Evolutionary conservation across 2,888 invertebrate genomes (phyloP).

Genomic region (Unio pictorum): DNA sequence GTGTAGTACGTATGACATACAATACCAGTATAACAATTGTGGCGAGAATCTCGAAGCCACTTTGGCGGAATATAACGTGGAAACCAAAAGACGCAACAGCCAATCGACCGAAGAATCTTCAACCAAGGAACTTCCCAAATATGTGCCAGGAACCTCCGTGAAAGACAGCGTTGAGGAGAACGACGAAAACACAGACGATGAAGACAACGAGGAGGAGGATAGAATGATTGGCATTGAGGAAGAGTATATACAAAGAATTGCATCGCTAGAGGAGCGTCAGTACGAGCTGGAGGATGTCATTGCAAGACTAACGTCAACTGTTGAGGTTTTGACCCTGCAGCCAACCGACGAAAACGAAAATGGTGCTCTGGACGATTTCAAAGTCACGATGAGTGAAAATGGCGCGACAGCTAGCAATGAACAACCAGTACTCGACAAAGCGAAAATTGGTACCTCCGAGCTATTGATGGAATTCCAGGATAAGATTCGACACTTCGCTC

Average conservation of each 20-base stretch:
- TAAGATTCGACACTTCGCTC: constrained; percentile 28
- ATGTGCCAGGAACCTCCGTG: background rate
- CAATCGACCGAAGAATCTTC: too few relatives aligned
- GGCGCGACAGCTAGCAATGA: background rate
- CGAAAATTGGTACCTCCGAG: constrained; percentile 12
- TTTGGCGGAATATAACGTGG: too few relatives aligned
- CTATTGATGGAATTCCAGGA: constrained; percentile 32
- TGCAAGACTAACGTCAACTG: constrained; percentile 16
- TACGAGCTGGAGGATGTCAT: constrained; percentile 33
- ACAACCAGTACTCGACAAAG: background rate
- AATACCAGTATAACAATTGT: too few relatives aligned
- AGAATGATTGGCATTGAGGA: constrained; percentile 29
- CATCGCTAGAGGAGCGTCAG: constrained; percentile 24
- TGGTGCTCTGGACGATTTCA: background rate
- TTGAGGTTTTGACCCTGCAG: constrained; percentile 8
- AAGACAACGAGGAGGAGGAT: constrained; percentile 18
- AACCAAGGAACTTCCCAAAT: too few relatives aligned
- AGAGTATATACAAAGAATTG: constrained; percentile 34
- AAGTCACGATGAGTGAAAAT: background rate
- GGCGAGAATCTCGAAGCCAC: too few relatives aligned
- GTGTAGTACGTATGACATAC: too few relatives aligned
- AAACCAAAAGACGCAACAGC: too few relatives aligned
- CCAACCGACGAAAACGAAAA: background rate
- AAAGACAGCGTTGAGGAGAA: constrained; percentile 3
- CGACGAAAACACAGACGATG: constrained; percentile 13